Conservation (phyloP, 1,140 invertebrate species). For the Lordiphosa stackelbergi region DNA sequence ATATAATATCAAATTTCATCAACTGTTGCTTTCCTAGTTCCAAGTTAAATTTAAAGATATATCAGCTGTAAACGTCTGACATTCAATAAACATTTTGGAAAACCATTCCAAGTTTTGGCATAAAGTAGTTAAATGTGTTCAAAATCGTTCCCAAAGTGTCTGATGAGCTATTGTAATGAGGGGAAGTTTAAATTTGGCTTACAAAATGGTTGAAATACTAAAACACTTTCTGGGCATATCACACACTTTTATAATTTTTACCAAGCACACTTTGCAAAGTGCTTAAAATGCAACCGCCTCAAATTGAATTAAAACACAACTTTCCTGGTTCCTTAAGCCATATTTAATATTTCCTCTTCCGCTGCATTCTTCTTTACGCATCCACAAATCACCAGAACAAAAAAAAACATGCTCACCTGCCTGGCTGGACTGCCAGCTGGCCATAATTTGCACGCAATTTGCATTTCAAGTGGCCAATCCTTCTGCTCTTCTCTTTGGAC, state of each 20-base stretch:
- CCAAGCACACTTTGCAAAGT: background rate
- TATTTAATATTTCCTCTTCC: slow-evolving; percentile 56
- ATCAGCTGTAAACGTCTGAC: too few relatives aligned
- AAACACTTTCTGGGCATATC: too few relatives aligned
- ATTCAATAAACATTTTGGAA: too few relatives aligned
- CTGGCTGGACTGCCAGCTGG: slow-evolving; percentile 52
- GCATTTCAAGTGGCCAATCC: slow-evolving; percentile 70
- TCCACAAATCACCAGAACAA: slow-evolving; percentile 33
- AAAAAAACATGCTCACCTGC: slow-evolving; percentile 48
- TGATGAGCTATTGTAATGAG: too few relatives aligned
- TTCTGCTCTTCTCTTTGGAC: slow-evolving; percentile 6
- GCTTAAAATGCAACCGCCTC: slow-evolving; percentile 21
- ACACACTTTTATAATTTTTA: background rate
- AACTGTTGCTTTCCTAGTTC: too few relatives aligned
- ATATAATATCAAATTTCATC: too few relatives aligned
- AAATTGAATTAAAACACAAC: slow-evolving; percentile 68
- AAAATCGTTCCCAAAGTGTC: too few relatives aligned
- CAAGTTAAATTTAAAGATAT: too few relatives aligned
- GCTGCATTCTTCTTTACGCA: slow-evolving; percentile 22
- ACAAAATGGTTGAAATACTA: too few relatives aligned
- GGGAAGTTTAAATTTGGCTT: too few relatives aligned
- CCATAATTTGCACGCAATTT: slow-evolving; percentile 75
- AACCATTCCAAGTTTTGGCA: too few relatives aligned
- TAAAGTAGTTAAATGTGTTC: too few relatives aligned
- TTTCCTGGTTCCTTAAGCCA: slow-evolving; percentile 36